These are phyloP conservation scores for Lophius piscatorius DNA, from an alignment of 2,113 vertebrate species.

Conservation along the genomic window DNA sequence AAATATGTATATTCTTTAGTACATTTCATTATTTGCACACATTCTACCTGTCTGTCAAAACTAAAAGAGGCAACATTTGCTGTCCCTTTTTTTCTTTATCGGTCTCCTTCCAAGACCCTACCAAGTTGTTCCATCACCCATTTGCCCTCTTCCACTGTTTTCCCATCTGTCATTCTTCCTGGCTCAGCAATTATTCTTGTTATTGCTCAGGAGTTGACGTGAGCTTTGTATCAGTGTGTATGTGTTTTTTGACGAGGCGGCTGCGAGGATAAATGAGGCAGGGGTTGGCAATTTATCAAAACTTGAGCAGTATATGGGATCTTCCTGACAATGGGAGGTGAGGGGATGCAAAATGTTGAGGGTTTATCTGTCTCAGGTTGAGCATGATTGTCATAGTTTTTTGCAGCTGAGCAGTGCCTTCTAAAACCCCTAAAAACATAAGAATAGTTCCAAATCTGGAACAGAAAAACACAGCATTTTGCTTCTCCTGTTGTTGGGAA, in stretches of 20 bases:
- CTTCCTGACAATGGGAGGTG: constrained; percentile 28
- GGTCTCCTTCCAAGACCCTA: neutral
- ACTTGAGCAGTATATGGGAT: constrained; percentile 30
- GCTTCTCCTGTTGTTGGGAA: too few relatives aligned
- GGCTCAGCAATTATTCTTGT: constrained; percentile 66
- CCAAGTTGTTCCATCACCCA: too few relatives aligned
- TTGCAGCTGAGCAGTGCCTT: too few relatives aligned
- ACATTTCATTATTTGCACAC: neutral
- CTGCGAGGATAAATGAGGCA: constrained; percentile 65
- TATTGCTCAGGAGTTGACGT: constrained; percentile 52
- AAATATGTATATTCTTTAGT: neutral
- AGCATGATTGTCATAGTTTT: constrained; percentile 12
- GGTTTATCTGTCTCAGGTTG: constrained; percentile 45
- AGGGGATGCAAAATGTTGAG: constrained; percentile 24
- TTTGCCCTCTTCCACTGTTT: constrained; percentile 30
- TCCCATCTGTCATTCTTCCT: constrained; percentile 39
- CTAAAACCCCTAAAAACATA: too few relatives aligned
- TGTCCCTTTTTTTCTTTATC: constrained; percentile 16
- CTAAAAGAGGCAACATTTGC: constrained; percentile 14
- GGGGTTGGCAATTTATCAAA: constrained; percentile 69
- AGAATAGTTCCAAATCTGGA: too few relatives aligned
- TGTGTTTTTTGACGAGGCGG: constrained; percentile 51
- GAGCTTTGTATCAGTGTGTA: constrained; percentile 48
- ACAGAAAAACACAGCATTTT: too few relatives aligned
- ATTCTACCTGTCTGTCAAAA: constrained; percentile 11